Conservation (phyloP, 2,113 vertebrate genomes). For the Platycercus adscitus region DNA sequence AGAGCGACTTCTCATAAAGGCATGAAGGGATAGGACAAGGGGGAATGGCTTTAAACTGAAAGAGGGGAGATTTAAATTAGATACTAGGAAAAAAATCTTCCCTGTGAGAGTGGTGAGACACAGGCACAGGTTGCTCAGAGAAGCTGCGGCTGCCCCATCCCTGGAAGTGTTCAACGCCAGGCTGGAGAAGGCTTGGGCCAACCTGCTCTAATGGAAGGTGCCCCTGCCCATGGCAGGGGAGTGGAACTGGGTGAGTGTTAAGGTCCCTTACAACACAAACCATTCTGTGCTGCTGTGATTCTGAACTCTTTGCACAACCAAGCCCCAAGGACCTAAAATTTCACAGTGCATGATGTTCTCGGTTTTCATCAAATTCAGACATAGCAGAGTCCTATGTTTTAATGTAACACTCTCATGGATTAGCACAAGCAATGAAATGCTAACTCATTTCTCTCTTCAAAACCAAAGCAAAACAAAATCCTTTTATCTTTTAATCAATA, state of each 20-base stretch:
- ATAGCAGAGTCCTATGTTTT: background rate
- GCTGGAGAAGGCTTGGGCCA: background rate
- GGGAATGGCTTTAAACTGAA: background rate
- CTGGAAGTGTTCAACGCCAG: background rate
- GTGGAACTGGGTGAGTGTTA: background rate
- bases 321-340: background rate
- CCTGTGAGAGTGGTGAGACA: background rate
- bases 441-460: background rate
- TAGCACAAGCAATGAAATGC: background rate
- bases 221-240: background rate
- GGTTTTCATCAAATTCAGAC: background rate
- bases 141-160: background rate
- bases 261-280: background rate
- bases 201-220: background rate
- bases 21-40: background rate
- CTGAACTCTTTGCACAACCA: background rate
- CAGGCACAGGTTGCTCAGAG: background rate
- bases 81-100: background rate
- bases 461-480: slow-evolving; percentile 35
- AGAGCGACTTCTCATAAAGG: background rate
- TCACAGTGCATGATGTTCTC: background rate
- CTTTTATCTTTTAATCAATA: slow-evolving; percentile 45
- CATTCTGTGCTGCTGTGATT: background rate
- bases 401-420: background rate
- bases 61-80: background rate